A percentile compares a stretch with the other conserved stretches of the same genome.
phyloP scores from a whole-genome alignment of 1,140 invertebrate genomes.

The Mamestra configurata region DNA sequence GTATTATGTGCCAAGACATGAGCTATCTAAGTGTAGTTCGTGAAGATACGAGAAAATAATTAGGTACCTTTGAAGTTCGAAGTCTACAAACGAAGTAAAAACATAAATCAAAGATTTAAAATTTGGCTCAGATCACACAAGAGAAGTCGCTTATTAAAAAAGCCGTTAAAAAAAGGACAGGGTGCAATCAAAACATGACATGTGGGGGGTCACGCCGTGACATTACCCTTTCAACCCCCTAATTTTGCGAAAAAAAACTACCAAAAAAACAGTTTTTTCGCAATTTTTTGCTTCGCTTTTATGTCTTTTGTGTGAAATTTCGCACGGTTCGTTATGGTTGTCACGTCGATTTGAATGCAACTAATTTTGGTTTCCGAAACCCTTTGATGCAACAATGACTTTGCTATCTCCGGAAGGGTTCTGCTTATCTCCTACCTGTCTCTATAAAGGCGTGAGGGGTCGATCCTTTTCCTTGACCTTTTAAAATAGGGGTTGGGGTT shows the following conservation, averaged over 20 bases:
- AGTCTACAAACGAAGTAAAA: no score
- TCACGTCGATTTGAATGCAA: slow-evolving; percentile 79
- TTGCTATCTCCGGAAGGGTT: slow-evolving; percentile 68
- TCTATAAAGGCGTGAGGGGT: slow-evolving; percentile 68
- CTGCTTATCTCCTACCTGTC: slow-evolving; percentile 73
- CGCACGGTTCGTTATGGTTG: slow-evolving; percentile 83
- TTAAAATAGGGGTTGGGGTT: slow-evolving; percentile 64
- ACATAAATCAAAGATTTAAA: neutral
- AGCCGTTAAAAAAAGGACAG: slow-evolving; percentile 51
- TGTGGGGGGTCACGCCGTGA: slow-evolving; percentile 65
- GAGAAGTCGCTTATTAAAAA: slow-evolving; percentile 24
- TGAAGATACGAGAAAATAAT: no score
- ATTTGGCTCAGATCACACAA: neutral
- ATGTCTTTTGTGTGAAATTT: slow-evolving; percentile 77
- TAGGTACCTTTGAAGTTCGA: no score
- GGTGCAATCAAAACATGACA: slow-evolving; percentile 65
- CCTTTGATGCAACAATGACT: slow-evolving; percentile 72
- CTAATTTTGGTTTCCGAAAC: slow-evolving; percentile 81
- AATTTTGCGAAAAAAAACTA: slow-evolving; percentile 55
- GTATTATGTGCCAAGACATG: no score
- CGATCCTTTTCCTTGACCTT: slow-evolving; percentile 77
- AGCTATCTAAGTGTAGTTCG: no score
- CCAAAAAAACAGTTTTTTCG: slow-evolving; percentile 34
- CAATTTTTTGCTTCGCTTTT: slow-evolving; percentile 64
- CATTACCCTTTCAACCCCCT: slow-evolving; percentile 72